Evolutionary conservation across 2,888 invertebrate genomes (phyloP), one percentile per base, ranked within the genome.

Genomic region (Cremastinae sp.): DNA sequence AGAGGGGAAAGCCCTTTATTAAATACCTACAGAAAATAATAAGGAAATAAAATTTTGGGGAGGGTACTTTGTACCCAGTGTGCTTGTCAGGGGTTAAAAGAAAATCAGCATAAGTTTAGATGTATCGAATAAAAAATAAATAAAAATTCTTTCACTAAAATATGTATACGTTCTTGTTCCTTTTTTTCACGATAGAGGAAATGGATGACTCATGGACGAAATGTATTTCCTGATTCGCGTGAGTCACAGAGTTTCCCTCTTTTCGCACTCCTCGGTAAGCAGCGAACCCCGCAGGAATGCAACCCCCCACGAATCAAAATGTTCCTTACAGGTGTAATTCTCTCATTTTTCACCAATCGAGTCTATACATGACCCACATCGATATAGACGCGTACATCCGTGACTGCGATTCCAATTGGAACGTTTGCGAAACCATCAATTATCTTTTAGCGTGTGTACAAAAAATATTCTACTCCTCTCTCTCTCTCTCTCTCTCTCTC

Each of bases 281-380:
- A 28, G 14, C 20, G 28, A 59, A 22, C 14, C 22, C 18, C 9
- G 7, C 7, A 35, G 12, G 20, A 39, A n/a, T 56, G 7, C 39
- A 58, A 20, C 20, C 9, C 18, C n/a, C 39, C 3, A 7, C 39
- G 39, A 58, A 39, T 39, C 39, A 16, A 5, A 65, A 73, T 14
- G 39, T n/a, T 43, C 18, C 35, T 20, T 14, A 20, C 41, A 12
- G 37, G 22, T 49, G 5, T 12, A 4, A 64, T 58, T 65, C 64
- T 47, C 45, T 45, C 51, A 55, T 65, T 49, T 61, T 37, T 66
- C 58, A 43, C 56, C 70, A 51, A 74, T 77, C 74, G 74, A 77
- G 69, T 70, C 65, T 41, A 16, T 56, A 28, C 45, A 62, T 77
- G 77, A 77, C 77, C 77, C 74, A 77, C 74, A 77, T 77, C 7